These are phyloP conservation scores for Chroicocephalus ridibundus DNA, from an alignment of 2,113 vertebrate species.

Conservation along the genomic window DNA sequence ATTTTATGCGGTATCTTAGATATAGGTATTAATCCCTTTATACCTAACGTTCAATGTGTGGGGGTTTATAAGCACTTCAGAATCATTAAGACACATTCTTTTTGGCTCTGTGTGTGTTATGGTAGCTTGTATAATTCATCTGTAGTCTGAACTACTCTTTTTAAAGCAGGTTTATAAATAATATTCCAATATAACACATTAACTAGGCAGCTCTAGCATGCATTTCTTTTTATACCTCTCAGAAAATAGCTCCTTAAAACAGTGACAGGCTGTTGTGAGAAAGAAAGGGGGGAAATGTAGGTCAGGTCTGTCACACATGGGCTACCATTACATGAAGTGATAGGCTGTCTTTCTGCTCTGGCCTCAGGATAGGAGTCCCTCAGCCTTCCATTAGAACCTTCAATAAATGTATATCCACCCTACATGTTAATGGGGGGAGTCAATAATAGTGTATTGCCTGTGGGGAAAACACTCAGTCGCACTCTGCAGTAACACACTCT, in stretches of 20 bases:
- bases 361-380: conserved; percentile 88
- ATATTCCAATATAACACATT: conserved; percentile 53
- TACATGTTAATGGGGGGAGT: conserved; percentile 80
- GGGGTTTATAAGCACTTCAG: conserved; percentile 1
- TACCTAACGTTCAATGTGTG: not conserved
- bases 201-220: conserved; percentile 61
- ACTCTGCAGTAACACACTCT: conserved; percentile 60
- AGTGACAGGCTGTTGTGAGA: conserved; percentile 79
- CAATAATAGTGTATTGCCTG: conserved; percentile 83
- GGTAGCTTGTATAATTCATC: conserved; percentile 35
- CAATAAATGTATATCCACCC: conserved; percentile 81
- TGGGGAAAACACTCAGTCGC: conserved; percentile 74
- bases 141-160: conserved; percentile 9
- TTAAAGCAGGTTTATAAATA: conserved; percentile 55
- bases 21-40: not conserved
- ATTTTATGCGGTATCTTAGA: not conserved
- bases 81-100: not conserved
- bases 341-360: conserved; percentile 86
- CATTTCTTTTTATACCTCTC: conserved; percentile 72
- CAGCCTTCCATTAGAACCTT: conserved; percentile 88
- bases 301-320: conserved; percentile 92
- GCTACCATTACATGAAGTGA: conserved; percentile 86
- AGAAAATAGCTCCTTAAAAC: conserved; percentile 79
- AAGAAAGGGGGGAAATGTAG: conserved; percentile 87
- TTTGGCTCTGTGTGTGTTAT: not conserved